Evolutionary conservation across 1,140 invertebrate species (phyloP).

Genomic region (Trichonephila inaurata): DNA sequence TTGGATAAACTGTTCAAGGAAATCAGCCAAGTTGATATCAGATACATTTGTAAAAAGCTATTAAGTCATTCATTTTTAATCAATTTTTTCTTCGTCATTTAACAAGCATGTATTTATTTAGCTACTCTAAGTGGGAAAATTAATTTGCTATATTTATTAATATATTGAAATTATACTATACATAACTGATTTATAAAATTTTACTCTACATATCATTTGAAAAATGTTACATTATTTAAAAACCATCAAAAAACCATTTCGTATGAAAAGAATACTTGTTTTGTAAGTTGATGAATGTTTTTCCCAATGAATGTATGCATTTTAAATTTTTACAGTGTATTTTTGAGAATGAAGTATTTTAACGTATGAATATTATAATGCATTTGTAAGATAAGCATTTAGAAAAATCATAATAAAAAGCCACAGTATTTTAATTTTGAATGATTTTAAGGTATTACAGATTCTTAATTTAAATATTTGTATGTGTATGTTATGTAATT

Average conservation of each 20-base stretch:
- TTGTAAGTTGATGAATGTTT: conserved; percentile 1
- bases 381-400: neutral
- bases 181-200: neutral
- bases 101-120: neutral
- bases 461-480: too few relatives aligned
- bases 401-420: too few relatives aligned
- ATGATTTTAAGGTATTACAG: too few relatives aligned
- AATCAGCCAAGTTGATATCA: neutral
- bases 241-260: neutral
- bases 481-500: too few relatives aligned
- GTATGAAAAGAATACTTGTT: neutral
- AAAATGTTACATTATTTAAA: neutral
- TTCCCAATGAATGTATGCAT: neutral
- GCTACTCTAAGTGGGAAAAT: neutral
- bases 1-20: neutral
- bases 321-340: neutral
- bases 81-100: neutral
- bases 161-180: neutral
- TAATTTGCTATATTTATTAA: neutral
- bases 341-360: conserved; percentile 9
- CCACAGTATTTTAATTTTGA: too few relatives aligned
- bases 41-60: neutral
- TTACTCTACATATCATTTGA: conserved; percentile 25
- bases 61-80: neutral
- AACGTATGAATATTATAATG: neutral